Conservation (phyloP, 2,797 vertebrate genomes). For the Coregonus suidteri region DNA sequence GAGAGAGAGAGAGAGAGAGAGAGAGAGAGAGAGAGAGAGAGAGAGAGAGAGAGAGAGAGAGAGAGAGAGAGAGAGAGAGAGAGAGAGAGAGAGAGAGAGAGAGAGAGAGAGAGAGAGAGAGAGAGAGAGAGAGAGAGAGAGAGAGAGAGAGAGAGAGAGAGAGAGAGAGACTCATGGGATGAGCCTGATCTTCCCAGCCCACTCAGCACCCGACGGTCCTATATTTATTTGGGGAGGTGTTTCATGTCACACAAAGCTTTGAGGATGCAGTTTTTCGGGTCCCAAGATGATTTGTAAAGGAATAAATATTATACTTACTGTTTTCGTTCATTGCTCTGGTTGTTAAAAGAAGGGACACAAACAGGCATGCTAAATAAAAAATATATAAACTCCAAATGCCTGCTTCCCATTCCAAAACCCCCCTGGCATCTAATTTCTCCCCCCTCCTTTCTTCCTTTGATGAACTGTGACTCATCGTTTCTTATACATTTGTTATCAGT, state of each 20-base stretch:
- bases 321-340: slow-evolving; percentile 63
- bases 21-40: too few species aligned
- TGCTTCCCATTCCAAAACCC: slow-evolving; percentile 12
- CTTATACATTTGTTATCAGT: slow-evolving; percentile 28
- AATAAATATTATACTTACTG: not conserved
- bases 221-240: slow-evolving; percentile 20
- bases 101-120: too few species aligned
- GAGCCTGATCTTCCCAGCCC: slow-evolving; percentile 34
- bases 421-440: not conserved
- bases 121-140: too few species aligned
- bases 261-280: slow-evolving; percentile 24
- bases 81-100: too few species aligned
- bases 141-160: too few species aligned
- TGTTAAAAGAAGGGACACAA: slow-evolving; percentile 41
- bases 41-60: too few species aligned
- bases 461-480: not conserved
- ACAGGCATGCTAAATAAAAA: too few species aligned
- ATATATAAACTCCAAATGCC: too few species aligned
- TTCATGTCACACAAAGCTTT: slow-evolving; percentile 23
- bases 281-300: not conserved
- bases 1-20: not conserved
- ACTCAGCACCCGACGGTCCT: not conserved
- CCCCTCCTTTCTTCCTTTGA: slow-evolving; percentile 29
- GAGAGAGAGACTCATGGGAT: slow-evolving; percentile 21
- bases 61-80: too few species aligned